A percentile compares a stretch with the other conserved stretches of the same genome.
Evolutionary conservation across 2,888 invertebrate species (phyloP).

Genomic region (Diplazon laetatorius): DNA sequence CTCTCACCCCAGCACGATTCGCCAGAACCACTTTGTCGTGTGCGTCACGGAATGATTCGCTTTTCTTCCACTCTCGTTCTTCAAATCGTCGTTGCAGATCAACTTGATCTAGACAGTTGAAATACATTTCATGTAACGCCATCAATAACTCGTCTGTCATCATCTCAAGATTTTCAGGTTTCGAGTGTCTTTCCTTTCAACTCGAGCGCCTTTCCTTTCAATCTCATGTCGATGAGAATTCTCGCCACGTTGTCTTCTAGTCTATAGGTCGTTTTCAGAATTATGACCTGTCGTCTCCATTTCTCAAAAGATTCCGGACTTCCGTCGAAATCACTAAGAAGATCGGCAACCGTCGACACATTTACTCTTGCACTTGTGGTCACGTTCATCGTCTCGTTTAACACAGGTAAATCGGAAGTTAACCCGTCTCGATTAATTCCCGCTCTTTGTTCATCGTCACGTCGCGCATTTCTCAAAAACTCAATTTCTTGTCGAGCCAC

Average conservation of each 20-base stretch:
- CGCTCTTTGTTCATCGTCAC: no score
- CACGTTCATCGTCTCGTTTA: no score
- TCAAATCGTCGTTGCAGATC: conserved; percentile 38
- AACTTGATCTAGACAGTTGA: conserved; percentile 9
- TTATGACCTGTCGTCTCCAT: no score
- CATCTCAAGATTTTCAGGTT: conserved; percentile 46
- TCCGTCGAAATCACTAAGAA: no score
- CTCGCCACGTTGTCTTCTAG: conserved; percentile 25
- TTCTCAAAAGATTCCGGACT: no score
- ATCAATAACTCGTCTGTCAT: conserved; percentile 7
- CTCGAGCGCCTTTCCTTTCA: conserved; percentile 46
- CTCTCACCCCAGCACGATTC: conserved; percentile 44
- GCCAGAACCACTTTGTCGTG: conserved; percentile 59
- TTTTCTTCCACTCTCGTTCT: conserved; percentile 31
- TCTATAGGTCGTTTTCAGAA: no score
- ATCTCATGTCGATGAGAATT: conserved; percentile 34
- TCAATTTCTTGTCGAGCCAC: no score
- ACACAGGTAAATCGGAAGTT: no score
- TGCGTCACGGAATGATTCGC: conserved; percentile 50
- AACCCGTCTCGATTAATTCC: no score
- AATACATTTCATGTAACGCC: conserved; percentile 29
- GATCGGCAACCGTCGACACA: no score
- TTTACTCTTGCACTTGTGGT: no score
- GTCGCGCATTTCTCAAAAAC: no score
- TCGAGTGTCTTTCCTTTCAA: conserved; percentile 54